A percentile compares a stretch with the other conserved stretches of the same genome.
phyloP scores from a whole-genome alignment of 2,797 vertebrate genomes.

The Paramormyrops hopkinsi region DNA sequence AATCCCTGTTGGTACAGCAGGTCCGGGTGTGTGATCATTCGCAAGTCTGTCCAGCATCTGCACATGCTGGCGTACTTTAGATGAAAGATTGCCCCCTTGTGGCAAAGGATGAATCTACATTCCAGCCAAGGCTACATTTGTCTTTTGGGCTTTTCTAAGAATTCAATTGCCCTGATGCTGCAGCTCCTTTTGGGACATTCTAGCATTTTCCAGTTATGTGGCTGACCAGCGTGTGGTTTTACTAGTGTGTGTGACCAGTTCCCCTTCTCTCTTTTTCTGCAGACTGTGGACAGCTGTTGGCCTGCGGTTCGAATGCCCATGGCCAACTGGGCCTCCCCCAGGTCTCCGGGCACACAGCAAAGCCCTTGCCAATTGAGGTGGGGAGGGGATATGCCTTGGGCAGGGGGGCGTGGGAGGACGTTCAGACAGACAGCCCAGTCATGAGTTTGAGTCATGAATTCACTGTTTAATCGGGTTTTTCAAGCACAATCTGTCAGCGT shows the following conservation, averaged over 20 bases:
- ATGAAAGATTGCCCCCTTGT: neutral
- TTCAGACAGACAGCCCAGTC: neutral
- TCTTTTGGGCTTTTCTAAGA: neutral
- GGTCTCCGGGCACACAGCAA: slow-evolving; percentile 49
- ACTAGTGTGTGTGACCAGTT: neutral
- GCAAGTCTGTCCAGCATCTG: neutral
- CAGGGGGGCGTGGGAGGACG: neutral
- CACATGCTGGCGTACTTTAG: neutral
- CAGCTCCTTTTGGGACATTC: neutral
- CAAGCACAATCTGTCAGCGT: neutral
- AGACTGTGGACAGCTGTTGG: slow-evolving; percentile 69
- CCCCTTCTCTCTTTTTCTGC: slow-evolving; percentile 34
- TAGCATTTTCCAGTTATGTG: neutral
- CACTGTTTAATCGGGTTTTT: neutral
- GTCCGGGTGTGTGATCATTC: neutral
- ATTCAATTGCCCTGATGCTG: neutral
- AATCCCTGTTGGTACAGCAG: neutral
- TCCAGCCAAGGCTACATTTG: neutral
- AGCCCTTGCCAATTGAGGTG: slow-evolving; percentile 70
- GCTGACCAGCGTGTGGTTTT: neutral
- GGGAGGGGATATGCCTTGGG: slow-evolving; percentile 22
- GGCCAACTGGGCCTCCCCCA: slow-evolving; percentile 77
- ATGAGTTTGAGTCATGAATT: neutral
- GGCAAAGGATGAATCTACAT: neutral
- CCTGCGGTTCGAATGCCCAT: slow-evolving; percentile 85